These are phyloP conservation scores for Strongylocentrotus purpuratus DNA, from an alignment of 35 echinoderm and acorn worm genomes.

Conservation along the genomic window DNA sequence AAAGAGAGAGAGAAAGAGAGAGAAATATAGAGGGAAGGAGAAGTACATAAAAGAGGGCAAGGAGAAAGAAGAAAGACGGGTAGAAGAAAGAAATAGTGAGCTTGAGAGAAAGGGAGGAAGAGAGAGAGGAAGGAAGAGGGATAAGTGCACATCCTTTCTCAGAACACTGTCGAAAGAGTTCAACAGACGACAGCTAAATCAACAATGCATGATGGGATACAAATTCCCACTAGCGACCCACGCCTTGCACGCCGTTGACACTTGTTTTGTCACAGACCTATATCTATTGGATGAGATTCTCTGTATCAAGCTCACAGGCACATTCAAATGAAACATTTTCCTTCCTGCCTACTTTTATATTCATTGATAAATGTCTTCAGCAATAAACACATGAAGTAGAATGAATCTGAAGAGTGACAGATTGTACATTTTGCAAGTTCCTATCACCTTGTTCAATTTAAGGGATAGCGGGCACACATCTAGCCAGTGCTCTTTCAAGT, in stretches of 20 bases:
- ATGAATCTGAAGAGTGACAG: neutral
- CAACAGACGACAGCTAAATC: neutral
- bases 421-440: neutral
- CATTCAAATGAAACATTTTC: neutral
- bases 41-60: neutral
- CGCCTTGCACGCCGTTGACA: neutral
- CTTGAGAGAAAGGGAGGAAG: neutral
- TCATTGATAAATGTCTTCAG: neutral
- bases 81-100: no score
- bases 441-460: neutral
- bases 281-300: neutral
- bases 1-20: neutral
- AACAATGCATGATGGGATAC: neutral
- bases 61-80: no score
- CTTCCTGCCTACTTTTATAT: neutral
- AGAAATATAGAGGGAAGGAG: neutral
- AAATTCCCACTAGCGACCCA: neutral
- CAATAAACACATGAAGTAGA: neutral
- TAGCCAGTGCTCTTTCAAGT: no score
- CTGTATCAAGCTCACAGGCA: neutral
- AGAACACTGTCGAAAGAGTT: neutral
- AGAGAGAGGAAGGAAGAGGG: neutral
- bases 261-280: neutral
- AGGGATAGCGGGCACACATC: no score
- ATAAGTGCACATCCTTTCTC: neutral